phyloP scores from a whole-genome alignment of 2,113 vertebrate species.

The Anoura caudifer region DNA sequence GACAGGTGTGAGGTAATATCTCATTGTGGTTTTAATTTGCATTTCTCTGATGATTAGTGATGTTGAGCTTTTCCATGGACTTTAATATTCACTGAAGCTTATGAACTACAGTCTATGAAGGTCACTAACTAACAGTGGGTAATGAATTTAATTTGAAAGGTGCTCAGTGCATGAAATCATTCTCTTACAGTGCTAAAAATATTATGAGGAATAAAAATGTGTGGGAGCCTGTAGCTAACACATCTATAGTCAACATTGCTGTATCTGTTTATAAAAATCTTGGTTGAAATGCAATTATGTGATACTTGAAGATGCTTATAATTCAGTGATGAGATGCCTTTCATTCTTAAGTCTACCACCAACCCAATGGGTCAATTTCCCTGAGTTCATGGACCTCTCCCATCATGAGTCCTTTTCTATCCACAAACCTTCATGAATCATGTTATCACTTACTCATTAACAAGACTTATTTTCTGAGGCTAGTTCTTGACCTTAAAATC shows the following conservation, averaged over 20 bases:
- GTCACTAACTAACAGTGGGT: not conserved
- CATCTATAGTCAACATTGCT: not conserved
- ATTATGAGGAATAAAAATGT: not conserved
- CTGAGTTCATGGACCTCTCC: not conserved
- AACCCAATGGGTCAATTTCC: not conserved
- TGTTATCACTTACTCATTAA: slow-evolving; percentile 26
- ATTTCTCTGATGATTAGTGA: too few species aligned
- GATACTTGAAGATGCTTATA: not conserved
- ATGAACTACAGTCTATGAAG: not conserved
- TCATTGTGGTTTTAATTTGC: too few species aligned
- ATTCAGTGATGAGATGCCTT: slow-evolving; percentile 27
- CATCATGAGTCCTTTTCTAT: not conserved
- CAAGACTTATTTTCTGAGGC: slow-evolving; percentile 31
- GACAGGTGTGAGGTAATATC: too few species aligned
- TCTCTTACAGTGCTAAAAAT: not conserved
- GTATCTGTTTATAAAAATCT: slow-evolving; percentile 35
- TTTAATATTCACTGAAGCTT: slow-evolving; percentile 23
- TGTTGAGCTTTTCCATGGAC: not conserved
- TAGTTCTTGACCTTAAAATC: slow-evolving; percentile 7
- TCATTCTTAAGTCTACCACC: not conserved
- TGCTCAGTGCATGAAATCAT: not conserved
- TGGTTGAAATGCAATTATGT: slow-evolving; percentile 29
- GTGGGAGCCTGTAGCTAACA: not conserved
- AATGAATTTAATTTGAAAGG: slow-evolving; percentile 22
- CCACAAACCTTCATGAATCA: slow-evolving; percentile 43